A percentile compares a stretch with the other conserved stretches of the same genome.
phyloP scores from a whole-genome alignment of 35 echinoderm and acorn worm species.

The Stichopus chloronotus region DNA sequence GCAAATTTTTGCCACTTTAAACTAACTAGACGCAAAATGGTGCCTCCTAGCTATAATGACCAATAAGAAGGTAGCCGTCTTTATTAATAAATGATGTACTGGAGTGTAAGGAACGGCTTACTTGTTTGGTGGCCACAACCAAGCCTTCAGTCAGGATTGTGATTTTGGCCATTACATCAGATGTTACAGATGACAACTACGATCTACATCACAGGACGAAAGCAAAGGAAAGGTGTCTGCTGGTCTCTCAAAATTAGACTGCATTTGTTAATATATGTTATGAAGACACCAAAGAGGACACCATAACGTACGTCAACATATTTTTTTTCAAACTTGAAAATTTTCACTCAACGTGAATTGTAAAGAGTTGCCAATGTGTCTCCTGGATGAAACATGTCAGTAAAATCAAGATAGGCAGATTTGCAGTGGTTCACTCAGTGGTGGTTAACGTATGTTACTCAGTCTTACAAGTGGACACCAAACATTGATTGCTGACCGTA shows the following conservation, averaged over 20 bases:
- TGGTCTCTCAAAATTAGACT: neutral
- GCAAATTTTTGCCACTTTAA: neutral
- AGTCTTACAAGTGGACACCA: neutral
- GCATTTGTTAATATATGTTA: slow-evolving; percentile 2
- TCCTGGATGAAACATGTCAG: slow-evolving; percentile 15
- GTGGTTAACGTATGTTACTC: too few relatives aligned
- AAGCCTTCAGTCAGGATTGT: neutral
- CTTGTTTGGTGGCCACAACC: neutral
- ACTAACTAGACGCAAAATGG: neutral
- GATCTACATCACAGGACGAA: neutral
- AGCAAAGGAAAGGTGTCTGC: neutral
- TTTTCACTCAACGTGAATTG: slow-evolving; percentile 10
- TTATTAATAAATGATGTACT: neutral
- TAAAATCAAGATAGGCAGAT: slow-evolving; percentile 1
- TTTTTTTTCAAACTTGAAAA: neutral
- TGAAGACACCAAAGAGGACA: slow-evolving; percentile 10
- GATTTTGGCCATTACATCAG: too few relatives aligned
- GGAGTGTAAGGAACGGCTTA: neutral
- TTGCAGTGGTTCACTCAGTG: slow-evolving; percentile 27
- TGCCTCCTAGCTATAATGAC: neutral
- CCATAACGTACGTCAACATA: neutral
- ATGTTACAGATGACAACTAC: too few relatives aligned
- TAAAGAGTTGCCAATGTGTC: neutral
- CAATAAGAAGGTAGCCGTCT: neutral
- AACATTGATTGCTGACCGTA: neutral